Evolutionary conservation across 53 echinoderm and acorn worm genomes (phyloP), one percentile per base, ranked within the genome.

Genomic region (Holothuria scabra): DNA sequence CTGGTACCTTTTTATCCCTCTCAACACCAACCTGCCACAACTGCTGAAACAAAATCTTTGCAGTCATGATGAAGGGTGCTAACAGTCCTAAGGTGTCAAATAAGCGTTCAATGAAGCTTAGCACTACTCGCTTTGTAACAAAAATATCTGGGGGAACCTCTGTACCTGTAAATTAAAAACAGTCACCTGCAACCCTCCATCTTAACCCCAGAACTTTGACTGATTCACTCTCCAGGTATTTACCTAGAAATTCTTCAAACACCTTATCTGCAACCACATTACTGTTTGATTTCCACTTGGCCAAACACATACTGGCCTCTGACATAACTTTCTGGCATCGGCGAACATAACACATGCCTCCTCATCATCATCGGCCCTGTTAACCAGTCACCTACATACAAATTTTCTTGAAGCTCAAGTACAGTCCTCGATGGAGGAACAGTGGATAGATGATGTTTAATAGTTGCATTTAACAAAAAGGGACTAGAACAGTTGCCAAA

Each of bases 401-500:
- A 34, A 35, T 68, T 68, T 68, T 68, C 69, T 32, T 8, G 3
- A 3, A 48, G 9, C 9, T 48, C 48, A 48, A 5, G 4, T 5
- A 41, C 41, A 41, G 41, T 41, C 41, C 41, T 41, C 41, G 41
- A 41, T 41, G 6, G 41, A 41, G 41, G 41, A 41, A 41, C 7
- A 41, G 7, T 41, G 10, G 63, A 60, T 5, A 81, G 20, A 20
- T 60, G 63, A 30, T 41, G 63, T 2, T 25, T 6, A 33, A 81
- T 25, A 21, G 63, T 81, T 26, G 81, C 81, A 14, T 81, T 81
- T 18, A 81, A 44, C 22, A 81, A 30, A 59, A 81, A 81, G 0
- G 81, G 81, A 35, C 81, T 81, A 28, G 60, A 30, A 33, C 35
- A 60, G 28, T 81, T 81, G 1, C 48, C 81, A 81, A 81, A 81